Evolutionary conservation across 2,113 vertebrate genomes (phyloP), one percentile per base, ranked within the genome.

Genomic region (Scytalopus superciliaris): DNA sequence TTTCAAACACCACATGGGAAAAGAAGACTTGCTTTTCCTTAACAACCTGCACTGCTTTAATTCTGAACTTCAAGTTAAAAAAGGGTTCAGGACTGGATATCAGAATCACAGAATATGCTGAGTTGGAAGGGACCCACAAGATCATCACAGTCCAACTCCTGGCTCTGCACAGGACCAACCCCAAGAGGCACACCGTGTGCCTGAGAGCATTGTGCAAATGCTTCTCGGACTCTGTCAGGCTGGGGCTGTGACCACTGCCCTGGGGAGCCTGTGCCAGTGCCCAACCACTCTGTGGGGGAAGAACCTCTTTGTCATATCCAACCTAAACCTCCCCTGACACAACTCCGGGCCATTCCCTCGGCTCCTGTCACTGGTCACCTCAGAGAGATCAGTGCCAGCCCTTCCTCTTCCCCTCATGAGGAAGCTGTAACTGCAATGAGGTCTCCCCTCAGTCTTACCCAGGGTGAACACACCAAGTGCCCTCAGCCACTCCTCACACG

Each of bases 1-100:
- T 84, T 69, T 83, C 63, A 79, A 95, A 64, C 52, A 84, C 72
- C 91, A 95, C 77, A 96, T 56, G 39, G 95, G 60, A 82, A 95
- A 18, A 2, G 73, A 57, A 93, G 64, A 67, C 82, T 94, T 64
- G 74, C 57, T 57, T 87, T 87, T 63, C 66, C 66, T 53, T 90
- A 93, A 91, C 53, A 67, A 79, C 31, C 39, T 49, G 50, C 66
- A 94, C 87, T 47, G 33, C 50, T 93, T 95, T 95, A 83, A 85
- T 78, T 90, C 52, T 40, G 23, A 96, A 66, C 37, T 92, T 64
- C 19, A 85, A 81, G 55, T 50, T 66, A 81, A 55, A 89, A 87
- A 75, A 28, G 19, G 12, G 8, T 44, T 81, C 72, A 93, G n/a
- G 59, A 92, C 35, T 40, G 59, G 68, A 13, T 90, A 91, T 7